Evolutionary conservation across 2,113 vertebrate species (phyloP), one percentile per base, ranked within the genome.

Genomic region (Tragelaphus scriptus): DNA sequence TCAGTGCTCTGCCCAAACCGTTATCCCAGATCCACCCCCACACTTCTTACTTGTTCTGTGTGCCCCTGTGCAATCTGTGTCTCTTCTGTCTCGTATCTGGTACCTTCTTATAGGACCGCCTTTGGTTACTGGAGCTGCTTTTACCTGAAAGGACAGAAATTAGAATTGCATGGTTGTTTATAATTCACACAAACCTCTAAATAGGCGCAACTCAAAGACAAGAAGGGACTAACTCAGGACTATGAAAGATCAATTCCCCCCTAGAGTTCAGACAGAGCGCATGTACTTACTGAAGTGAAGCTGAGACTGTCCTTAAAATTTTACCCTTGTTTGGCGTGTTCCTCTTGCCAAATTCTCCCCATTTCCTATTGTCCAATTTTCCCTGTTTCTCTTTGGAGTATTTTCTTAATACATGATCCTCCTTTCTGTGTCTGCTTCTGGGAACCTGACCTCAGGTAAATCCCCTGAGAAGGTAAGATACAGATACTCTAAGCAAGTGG

Each of bases 11-110:
- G 14, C 71, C 36, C 55, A 17, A 16, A 28, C 19, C 4, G 3
- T 1, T 3, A 3, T 2, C 1, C 5, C 26, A 4, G 16, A 21
- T 9, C 7, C 4, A 7, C 2, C 2, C 10, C 13, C 5, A 40
- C 3, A 13, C 17, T 63, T 86, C n/a, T 56, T 26, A 28, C 11
- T 10, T 49, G 1, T 40, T 53, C 49, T 32, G 10, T 56, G 30
- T 85, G 32, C 2, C 77, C 26, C 13, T 81, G 7, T 56, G 15
- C 51, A 80, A 30, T 58, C 53, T 85, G 5, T 26, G 17, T 30
- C 1, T 30, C 84, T 91, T 77, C 9, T 15, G 3, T 36, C 7
- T 85, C 28, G 4, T 30, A 55, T 36, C 12, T 63, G 23, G 3
- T 40, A 32, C 12, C 6, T 61, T 91, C 87, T 47, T 40, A 25